phyloP scores from a whole-genome alignment of 1,140 invertebrate species.

The Aphaenogaster floridana region DNA sequence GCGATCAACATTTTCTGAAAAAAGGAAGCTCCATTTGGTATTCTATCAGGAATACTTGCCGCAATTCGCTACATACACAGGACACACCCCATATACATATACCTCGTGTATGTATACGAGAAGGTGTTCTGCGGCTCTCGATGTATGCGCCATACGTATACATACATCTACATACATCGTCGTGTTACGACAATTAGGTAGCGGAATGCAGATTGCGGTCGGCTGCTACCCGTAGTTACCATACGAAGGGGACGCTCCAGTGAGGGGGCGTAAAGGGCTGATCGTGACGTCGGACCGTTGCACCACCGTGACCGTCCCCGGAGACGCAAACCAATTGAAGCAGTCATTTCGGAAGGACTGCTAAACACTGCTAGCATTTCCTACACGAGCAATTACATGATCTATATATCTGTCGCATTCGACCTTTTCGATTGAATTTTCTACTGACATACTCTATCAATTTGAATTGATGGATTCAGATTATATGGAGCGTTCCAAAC shows the following conservation, averaged over 20 bases:
- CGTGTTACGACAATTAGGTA: constrained; percentile 83
- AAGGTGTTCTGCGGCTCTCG: constrained; percentile 33
- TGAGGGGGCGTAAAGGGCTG: constrained; percentile 69
- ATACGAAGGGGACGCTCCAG: constrained; percentile 73
- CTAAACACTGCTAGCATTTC: constrained; percentile 56
- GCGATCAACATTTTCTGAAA: constrained; percentile 59
- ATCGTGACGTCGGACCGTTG: constrained; percentile 72
- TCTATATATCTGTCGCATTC: not conserved
- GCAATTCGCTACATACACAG: constrained; percentile 36
- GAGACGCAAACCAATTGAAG: constrained; percentile 78
- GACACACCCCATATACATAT: constrained; percentile 11
- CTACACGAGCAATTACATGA: constrained; percentile 16
- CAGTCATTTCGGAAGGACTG: constrained; percentile 72
- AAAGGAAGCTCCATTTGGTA: constrained; percentile 38
- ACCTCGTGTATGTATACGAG: constrained; percentile 42
- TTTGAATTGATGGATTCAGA: not conserved
- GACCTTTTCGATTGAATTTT: constrained; percentile 2
- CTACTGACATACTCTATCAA: not conserved
- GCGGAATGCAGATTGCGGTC: constrained; percentile 83
- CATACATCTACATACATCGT: constrained; percentile 75
- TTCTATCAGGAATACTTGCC: constrained; percentile 62
- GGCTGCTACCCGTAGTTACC: constrained; percentile 81
- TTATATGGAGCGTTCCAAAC: not conserved
- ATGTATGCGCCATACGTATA: constrained; percentile 64
- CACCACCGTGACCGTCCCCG: constrained; percentile 74